These are phyloP conservation scores for Tapirus terrestris DNA, from an alignment of 2,113 vertebrate species.

Conservation along the genomic window DNA sequence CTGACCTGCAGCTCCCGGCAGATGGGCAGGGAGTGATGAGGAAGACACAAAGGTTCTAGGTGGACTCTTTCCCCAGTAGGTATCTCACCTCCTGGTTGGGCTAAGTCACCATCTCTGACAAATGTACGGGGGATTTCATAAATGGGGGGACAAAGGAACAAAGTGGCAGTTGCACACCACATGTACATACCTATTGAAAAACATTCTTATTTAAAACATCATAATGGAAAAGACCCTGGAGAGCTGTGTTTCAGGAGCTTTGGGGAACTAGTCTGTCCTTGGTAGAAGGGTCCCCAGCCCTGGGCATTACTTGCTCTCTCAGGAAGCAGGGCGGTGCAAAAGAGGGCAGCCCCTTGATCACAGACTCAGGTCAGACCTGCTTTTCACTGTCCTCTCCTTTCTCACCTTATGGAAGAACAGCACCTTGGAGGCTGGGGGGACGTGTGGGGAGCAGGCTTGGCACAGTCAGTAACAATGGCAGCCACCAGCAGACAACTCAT, in stretches of 20 bases:
- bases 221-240: background rate
- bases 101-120: background rate
- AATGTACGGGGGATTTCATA: background rate
- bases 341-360: background rate
- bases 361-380: background rate
- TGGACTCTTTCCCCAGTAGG: background rate
- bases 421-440: no score
- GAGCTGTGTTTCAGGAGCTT: background rate
- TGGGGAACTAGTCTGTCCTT: background rate
- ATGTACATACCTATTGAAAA: no score
- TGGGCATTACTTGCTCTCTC: rapidly evolving
- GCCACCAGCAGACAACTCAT: no score
- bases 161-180: no score
- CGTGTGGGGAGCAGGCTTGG: no score
- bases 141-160: rapidly evolving
- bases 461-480: no score
- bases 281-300: background rate
- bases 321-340: background rate
- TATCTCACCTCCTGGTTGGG: background rate
- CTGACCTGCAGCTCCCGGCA: background rate
- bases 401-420: background rate
- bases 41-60: background rate
- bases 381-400: no score
- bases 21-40: background rate
- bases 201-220: background rate